Percentiles rank a stretch among this genome's conserved stretches.
These are phyloP conservation scores for Hydrocynus forskahlii DNA, from an alignment of 2,797 vertebrate species.

Conservation along the genomic window DNA sequence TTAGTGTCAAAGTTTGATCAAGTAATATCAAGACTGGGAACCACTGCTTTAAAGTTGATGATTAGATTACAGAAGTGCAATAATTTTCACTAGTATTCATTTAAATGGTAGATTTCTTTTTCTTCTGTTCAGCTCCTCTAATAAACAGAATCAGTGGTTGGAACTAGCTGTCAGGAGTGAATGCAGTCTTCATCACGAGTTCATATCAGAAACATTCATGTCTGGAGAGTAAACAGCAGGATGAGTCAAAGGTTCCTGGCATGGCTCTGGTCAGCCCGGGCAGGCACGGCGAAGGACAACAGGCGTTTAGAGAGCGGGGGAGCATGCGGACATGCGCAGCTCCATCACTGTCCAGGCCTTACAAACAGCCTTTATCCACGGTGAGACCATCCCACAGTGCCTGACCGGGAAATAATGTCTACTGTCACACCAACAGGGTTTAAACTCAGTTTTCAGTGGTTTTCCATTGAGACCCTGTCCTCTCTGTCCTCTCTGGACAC, in stretches of 20 bases:
- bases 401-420: constrained; percentile 34
- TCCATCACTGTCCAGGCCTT: constrained; percentile 21
- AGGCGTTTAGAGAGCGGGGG: no score
- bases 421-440: constrained; percentile 22
- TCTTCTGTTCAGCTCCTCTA: background rate
- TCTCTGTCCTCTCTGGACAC: no score
- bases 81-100: background rate
- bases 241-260: constrained; percentile 58
- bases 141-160: background rate
- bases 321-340: constrained; percentile 17
- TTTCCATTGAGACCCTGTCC: no score
- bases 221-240: constrained; percentile 35
- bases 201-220: constrained; percentile 33
- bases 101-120: no score
- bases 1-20: no score
- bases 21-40: no score
- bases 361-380: constrained; percentile 46
- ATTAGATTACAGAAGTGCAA: no score
- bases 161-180: no score
- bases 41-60: no score
- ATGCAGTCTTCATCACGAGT: constrained; percentile 10
- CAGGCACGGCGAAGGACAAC: constrained; percentile 51
- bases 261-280: constrained; percentile 30
- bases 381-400: constrained; percentile 40
- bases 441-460: no score